Evolutionary conservation across 2,797 vertebrate genomes (phyloP).

Genomic region (Sarcoramphus papa): DNA sequence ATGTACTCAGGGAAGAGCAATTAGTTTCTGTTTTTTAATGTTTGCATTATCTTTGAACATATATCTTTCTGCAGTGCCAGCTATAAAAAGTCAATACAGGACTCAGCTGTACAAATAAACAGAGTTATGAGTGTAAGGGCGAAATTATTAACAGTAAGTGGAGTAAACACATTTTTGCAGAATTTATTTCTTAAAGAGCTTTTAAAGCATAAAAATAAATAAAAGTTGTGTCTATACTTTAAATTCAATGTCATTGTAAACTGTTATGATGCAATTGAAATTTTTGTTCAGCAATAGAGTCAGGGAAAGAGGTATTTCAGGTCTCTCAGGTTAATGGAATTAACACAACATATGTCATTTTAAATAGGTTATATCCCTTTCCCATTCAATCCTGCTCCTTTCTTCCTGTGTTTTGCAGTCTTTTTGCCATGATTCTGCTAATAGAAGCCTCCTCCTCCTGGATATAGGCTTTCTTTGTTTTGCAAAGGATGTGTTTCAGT

Average conservation of each 20-base stretch:
- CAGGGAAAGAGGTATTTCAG: background rate
- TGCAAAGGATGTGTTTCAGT: background rate
- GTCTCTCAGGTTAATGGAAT: conserved; percentile 2
- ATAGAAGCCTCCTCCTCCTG: background rate
- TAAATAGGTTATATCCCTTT: conserved; percentile 4
- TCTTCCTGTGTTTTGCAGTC: conserved; percentile 17
- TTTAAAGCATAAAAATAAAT: background rate
- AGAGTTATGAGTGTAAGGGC: conserved; percentile 42
- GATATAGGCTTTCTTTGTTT: background rate
- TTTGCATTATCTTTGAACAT: conserved; percentile 37
- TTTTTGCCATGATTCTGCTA: background rate
- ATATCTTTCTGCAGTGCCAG: conserved; percentile 37
- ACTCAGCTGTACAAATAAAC: conserved; percentile 51
- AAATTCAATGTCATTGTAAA: conserved; percentile 36
- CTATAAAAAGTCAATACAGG: conserved; percentile 52
- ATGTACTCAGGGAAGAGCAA: conserved; percentile 37
- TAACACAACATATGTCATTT: background rate
- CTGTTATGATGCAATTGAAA: background rate
- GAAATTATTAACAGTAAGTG: conserved; percentile 45
- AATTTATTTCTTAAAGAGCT: background rate
- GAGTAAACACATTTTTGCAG: conserved; percentile 27
- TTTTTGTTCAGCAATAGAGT: background rate
- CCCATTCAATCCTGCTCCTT: background rate
- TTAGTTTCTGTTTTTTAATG: conserved; percentile 60
- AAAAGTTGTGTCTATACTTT: background rate